These are phyloP conservation scores for Cantharis lateralis DNA, from an alignment of 2,888 invertebrate species.

Conservation along the genomic window DNA sequence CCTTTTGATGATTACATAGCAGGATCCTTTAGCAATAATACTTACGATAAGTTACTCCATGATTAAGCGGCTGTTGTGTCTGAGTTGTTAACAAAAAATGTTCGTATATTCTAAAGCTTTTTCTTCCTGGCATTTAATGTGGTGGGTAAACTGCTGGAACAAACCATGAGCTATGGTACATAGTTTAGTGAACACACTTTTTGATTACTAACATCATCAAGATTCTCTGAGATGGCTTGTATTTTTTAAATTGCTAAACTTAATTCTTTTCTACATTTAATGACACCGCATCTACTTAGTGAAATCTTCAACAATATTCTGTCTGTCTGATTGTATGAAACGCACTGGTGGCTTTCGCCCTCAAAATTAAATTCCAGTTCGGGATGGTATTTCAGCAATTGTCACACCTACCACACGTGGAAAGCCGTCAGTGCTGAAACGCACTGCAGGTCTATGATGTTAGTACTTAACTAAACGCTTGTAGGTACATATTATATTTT, in stretches of 20 bases:
- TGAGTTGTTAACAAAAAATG: background rate
- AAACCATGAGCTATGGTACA: background rate
- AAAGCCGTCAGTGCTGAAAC: too few species aligned
- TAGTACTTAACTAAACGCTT: background rate
- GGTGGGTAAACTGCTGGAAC: background rate
- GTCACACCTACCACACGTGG: too few species aligned
- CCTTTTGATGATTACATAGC: conserved; percentile 49
- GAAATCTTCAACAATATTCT: background rate
- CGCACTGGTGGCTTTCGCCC: background rate
- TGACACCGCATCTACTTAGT: background rate
- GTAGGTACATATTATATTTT: background rate
- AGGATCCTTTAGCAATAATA: conserved; percentile 43
- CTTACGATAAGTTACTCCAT: conserved; percentile 46
- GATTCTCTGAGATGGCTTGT: too few species aligned
- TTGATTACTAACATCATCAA: background rate
- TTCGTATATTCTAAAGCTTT: background rate
- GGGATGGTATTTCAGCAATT: too few species aligned
- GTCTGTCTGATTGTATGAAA: background rate
- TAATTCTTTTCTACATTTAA: background rate
- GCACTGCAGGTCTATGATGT: background rate
- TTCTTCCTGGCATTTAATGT: background rate
- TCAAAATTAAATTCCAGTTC: too few species aligned
- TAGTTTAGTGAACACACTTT: background rate
- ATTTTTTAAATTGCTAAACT: too few species aligned
- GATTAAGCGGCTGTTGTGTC: conserved; percentile 33